Evolutionary conservation across 2,113 vertebrate genomes (phyloP).

Genomic region (Leptobrachium leishanense): DNA sequence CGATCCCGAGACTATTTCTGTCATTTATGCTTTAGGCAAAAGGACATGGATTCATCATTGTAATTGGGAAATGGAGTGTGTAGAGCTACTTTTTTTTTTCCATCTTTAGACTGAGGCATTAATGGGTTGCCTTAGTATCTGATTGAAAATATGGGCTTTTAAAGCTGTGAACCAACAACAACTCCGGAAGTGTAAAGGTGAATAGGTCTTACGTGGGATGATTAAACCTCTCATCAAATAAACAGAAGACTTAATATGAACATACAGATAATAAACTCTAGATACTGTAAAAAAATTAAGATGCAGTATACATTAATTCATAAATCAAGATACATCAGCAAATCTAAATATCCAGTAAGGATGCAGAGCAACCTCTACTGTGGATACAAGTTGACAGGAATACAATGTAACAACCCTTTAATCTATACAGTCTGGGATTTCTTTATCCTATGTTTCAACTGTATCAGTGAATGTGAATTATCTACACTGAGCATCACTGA

Average conservation of each 20-base stretch:
- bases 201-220: not conserved
- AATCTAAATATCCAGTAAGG: too few relatives aligned
- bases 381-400: too few relatives aligned
- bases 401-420: too few relatives aligned
- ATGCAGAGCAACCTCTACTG: too few relatives aligned
- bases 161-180: not conserved
- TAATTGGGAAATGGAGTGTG: conserved; percentile 1
- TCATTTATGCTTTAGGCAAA: not conserved
- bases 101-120: not conserved
- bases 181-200: not conserved
- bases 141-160: not conserved
- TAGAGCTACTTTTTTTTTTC: not conserved
- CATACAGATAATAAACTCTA: not conserved
- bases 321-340: too few relatives aligned
- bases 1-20: not conserved
- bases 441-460: too few relatives aligned
- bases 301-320: too few relatives aligned
- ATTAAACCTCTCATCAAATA: conserved; percentile 6
- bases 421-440: too few relatives aligned
- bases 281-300: too few relatives aligned
- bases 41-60: not conserved
- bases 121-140: not conserved
- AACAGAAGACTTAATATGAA: conserved; percentile 5
- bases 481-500: too few relatives aligned
- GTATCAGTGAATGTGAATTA: too few relatives aligned